These are phyloP conservation scores for Drosophila subpulchrella DNA, from an alignment of 1,140 invertebrate genomes.

Conservation along the genomic window DNA sequence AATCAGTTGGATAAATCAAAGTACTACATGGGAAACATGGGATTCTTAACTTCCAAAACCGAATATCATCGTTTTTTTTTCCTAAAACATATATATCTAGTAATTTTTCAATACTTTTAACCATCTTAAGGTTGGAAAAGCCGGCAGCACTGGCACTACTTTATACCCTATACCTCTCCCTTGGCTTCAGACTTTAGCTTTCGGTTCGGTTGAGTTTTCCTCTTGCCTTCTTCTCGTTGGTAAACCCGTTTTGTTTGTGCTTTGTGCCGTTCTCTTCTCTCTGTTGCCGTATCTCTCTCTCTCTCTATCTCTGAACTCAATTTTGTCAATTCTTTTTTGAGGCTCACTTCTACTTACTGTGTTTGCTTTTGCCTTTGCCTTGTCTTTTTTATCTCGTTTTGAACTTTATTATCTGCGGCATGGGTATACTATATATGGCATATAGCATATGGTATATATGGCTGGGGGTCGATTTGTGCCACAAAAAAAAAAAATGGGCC, in stretches of 20 bases:
- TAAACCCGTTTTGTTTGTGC: constrained; percentile 70
- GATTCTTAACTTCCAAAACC: no score
- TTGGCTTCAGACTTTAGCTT: constrained; percentile 19
- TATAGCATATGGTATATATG: constrained; percentile 30
- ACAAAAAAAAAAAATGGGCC: constrained; percentile 30
- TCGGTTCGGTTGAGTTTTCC: constrained; percentile 27
- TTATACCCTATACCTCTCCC: constrained; percentile 19
- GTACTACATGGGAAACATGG: no score
- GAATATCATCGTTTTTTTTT: no score
- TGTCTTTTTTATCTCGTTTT: constrained; percentile 42
- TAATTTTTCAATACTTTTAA: not conserved
- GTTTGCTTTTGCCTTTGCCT: constrained; percentile 42
- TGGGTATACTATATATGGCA: constrained; percentile 35
- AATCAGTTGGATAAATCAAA: no score
- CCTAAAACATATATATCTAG: not conserved
- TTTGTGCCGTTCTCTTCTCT: constrained; percentile 27
- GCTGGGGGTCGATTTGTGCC: constrained; percentile 44
- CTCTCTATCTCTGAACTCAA: constrained; percentile 60
- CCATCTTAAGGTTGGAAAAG: not conserved
- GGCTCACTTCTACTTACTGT: constrained; percentile 56
- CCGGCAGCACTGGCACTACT: not conserved
- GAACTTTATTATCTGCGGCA: constrained; percentile 61
- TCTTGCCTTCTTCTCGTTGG: constrained; percentile 8
- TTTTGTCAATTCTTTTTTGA: constrained; percentile 77
- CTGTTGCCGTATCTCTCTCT: constrained; percentile 12